phyloP scores from a whole-genome alignment of 2,113 vertebrate species.

The Rousettus leschenaultii region DNA sequence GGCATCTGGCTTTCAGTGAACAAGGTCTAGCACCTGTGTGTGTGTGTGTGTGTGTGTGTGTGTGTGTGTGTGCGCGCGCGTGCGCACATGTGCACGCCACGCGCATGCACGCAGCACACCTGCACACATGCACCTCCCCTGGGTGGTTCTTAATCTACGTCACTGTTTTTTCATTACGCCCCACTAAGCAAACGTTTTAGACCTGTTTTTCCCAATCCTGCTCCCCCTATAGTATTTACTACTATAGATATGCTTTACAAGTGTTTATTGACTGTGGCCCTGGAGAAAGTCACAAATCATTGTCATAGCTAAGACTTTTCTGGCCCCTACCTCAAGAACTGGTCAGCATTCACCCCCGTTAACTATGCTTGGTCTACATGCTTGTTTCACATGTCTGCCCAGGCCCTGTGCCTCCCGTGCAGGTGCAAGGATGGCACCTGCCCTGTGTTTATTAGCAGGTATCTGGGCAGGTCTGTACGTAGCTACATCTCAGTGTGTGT shows the following conservation, averaged over 20 bases:
- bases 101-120: accelerated
- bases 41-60: neutral
- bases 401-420: neutral
- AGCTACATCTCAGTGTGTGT: neutral
- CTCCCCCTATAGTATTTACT: neutral
- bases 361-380: accelerated
- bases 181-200: neutral
- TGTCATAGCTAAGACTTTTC: neutral
- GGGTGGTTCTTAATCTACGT: too few relatives aligned
- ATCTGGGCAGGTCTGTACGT: neutral
- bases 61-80: neutral
- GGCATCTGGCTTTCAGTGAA: neutral
- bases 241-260: accelerated
- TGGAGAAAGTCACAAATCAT: neutral
- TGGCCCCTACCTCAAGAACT: neutral
- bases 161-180: neutral
- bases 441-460: accelerated
- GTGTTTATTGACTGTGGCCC: neutral
- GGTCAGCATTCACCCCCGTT: neutral
- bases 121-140: accelerated
- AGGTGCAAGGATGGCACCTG: neutral
- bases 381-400: neutral
- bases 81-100: neutral
- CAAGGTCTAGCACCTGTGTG: neutral
- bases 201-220: neutral